Conservation (phyloP, 2,888 invertebrate species). For the Sceliomorpha sp. region DNA sequence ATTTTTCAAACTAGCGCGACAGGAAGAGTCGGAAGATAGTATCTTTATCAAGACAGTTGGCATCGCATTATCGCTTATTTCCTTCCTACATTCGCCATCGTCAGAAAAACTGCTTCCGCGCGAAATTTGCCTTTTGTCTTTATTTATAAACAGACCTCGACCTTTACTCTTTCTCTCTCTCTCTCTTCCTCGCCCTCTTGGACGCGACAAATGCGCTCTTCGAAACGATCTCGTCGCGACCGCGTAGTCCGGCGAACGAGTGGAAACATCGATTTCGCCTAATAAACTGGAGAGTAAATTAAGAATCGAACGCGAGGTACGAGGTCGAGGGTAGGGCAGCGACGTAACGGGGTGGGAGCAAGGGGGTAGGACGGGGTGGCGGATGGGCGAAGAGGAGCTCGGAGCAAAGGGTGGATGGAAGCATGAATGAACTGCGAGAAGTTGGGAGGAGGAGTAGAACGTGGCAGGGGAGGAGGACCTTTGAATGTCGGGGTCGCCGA, state of each 20-base stretch:
- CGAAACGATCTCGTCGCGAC: no score
- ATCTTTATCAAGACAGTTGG: conserved; percentile 68
- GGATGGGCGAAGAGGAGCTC: conserved; percentile 45
- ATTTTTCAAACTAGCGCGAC: conserved; percentile 36
- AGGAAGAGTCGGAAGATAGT: conserved; percentile 70
- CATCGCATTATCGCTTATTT: conserved; percentile 71
- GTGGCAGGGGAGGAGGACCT: conserved; percentile 65
- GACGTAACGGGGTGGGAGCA: conserved; percentile 43
- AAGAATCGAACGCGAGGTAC: conserved; percentile 32
- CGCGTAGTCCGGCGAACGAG: not conserved
- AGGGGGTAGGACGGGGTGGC: conserved; percentile 50
- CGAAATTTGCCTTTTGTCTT: conserved; percentile 15
- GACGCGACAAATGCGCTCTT: no score
- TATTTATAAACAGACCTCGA: conserved; percentile 27
- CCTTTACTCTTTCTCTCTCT: no score
- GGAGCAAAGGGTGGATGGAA: conserved; percentile 58
- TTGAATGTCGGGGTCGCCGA: conserved; percentile 80
- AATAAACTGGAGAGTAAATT: conserved; percentile 50
- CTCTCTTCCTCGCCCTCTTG: no score
- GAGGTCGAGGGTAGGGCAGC: conserved; percentile 14
- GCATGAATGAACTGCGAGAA: conserved; percentile 74
- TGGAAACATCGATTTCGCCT: conserved; percentile 7
- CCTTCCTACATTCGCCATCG: conserved; percentile 64
- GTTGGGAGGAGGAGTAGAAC: conserved; percentile 68
- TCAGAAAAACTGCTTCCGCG: conserved; percentile 21